These are phyloP conservation scores for Phymorhynchus buccinoides DNA, from an alignment of 1,140 invertebrate species.

Conservation along the genomic window DNA sequence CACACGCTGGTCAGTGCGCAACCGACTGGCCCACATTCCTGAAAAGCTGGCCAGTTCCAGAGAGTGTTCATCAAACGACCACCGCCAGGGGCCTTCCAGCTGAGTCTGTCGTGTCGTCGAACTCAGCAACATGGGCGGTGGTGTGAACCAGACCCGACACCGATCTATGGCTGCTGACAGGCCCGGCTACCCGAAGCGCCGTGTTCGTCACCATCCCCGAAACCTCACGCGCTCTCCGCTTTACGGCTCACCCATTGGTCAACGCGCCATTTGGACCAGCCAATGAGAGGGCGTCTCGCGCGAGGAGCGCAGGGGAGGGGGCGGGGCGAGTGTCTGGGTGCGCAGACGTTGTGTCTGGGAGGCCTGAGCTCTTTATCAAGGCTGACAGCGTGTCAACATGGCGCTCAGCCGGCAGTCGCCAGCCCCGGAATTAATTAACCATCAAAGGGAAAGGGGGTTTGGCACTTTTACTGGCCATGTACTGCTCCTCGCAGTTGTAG, in stretches of 20 bases:
- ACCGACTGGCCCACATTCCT: not conserved
- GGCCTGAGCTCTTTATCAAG: constrained; percentile 27
- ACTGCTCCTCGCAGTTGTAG: not conserved
- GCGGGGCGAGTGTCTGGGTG: constrained; percentile 7
- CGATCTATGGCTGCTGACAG: constrained; percentile 22
- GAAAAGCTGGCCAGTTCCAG: not conserved
- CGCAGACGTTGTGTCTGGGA: constrained; percentile 20
- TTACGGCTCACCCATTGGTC: not conserved
- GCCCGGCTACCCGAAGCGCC: not conserved
- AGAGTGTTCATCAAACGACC: not conserved
- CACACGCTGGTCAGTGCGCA: not conserved
- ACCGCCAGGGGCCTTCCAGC: not conserved
- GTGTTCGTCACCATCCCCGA: not conserved
- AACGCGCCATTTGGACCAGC: not conserved
- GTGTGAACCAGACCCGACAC: not conserved
- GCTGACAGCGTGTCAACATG: constrained; percentile 25
- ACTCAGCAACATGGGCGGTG: constrained; percentile 19
- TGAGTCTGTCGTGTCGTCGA: not conserved
- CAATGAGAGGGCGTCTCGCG: constrained; percentile 7
- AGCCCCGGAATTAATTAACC: constrained; percentile 18
- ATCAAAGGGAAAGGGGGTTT: not conserved
- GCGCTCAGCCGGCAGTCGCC: constrained; percentile 22
- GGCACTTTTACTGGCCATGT: not conserved
- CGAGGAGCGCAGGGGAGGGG: not conserved
- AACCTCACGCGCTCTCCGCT: constrained; percentile 14